Base-by-base conservation (phyloP, 2,888 invertebrate genomes). In the Hydrotaea diabolus region DNA sequence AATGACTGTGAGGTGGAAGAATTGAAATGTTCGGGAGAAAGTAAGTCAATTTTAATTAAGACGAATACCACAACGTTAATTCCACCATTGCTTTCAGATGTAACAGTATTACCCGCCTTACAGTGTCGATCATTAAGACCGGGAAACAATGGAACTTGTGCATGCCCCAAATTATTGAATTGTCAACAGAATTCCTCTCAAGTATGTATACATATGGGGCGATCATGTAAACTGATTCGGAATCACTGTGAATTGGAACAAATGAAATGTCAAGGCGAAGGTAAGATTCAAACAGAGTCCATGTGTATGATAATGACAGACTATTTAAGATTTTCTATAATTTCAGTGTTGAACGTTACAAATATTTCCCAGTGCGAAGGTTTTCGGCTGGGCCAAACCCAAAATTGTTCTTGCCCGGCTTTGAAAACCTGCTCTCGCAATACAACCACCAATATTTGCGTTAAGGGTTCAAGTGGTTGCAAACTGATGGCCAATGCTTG, bases 221-320 rank as follows among this genome's bases (percentile, higher is more conserved):
- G 0, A 5, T 69, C 77, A 11, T 82, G 82, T 26, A 26, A 23
- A 19, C 17, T 82, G 2, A 9, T 82, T 15, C 21, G 8, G 57
- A 74, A 49, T 69, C 36, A 73, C 21, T 82, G 82, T 49, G 82
- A 82, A 1, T 73, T 82, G n/a, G 82, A 82, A 26, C 55, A 59
- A 66, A 43, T 39, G 5, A 69, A n/a, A 59, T 82, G 82, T 26
- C 77, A 49, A 49, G 74, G 77, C 39, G 73, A 82, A 39, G n/a
- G 82, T 74, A 74, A 74, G 73, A 39, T 21, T 36, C 8, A 31
- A 17, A n/a, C n/a, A 31, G 7, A 19, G 7, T 49, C n/a, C n/a
- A 36, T 17, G n/a, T 55, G 55, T 43, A 46, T n/a, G n/a, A n/a
- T n/a, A n/a, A n/a, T n/a, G n/a, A n/a, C n/a, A n/a, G 36, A 5